phyloP scores from a whole-genome alignment of 2,113 vertebrate genomes.

The Pseudopipra pipra region DNA sequence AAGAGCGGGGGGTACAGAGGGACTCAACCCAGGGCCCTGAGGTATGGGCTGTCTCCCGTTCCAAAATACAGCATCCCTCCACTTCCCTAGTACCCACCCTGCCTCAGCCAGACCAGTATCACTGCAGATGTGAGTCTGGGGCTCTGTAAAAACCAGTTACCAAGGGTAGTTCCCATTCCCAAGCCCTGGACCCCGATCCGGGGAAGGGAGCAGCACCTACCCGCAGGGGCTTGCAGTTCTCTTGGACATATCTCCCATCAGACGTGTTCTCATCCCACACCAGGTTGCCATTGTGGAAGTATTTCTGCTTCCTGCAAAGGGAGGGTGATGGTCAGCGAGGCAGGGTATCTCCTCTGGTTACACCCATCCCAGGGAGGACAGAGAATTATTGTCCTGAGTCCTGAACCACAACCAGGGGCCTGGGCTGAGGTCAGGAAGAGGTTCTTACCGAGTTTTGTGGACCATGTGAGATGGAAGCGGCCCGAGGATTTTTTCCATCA shows the following conservation, averaged over 20 bases:
- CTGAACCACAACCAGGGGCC: not conserved
- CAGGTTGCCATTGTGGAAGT: conserved; percentile 86
- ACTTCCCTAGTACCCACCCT: not conserved
- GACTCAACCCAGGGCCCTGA: not conserved
- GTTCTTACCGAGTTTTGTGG: conserved; percentile 86
- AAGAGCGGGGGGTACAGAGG: not conserved
- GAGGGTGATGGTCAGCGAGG: not conserved
- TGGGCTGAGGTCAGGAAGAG: not conserved
- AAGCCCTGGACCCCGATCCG: accelerated
- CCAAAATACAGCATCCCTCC: not conserved
- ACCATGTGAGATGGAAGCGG: conserved; percentile 89
- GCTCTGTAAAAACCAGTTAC: accelerated
- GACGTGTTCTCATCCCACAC: conserved; percentile 92
- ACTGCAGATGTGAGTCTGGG: accelerated
- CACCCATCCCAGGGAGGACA: accelerated
- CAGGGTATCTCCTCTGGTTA: not conserved
- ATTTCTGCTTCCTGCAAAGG: conserved; percentile 84
- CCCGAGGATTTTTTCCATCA: conserved; percentile 97
- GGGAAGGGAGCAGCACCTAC: conserved; percentile 65
- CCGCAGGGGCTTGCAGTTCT: conserved; percentile 92
- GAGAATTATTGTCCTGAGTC: accelerated
- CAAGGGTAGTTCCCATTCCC: not conserved
- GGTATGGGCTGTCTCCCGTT: accelerated
- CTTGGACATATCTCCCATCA: conserved; percentile 89
- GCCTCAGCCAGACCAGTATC: not conserved